These are phyloP conservation scores for Felis chaus DNA, from an alignment of 2,113 vertebrate genomes.

Conservation along the genomic window DNA sequence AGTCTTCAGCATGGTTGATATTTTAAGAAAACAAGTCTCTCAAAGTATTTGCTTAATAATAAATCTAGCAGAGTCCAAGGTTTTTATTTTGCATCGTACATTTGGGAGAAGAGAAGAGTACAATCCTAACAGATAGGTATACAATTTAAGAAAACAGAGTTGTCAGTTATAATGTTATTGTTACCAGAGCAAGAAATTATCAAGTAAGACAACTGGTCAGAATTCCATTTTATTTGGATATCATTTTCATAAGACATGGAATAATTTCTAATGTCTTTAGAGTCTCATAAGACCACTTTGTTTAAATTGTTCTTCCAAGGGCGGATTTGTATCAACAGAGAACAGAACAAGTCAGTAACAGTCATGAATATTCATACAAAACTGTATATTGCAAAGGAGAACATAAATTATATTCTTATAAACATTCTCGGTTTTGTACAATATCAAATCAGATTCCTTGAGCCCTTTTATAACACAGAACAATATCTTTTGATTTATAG, in stretches of 20 bases:
- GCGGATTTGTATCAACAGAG: constrained; percentile 41
- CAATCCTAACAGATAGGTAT: background rate
- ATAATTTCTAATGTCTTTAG: constrained; percentile 15
- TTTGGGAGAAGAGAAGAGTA: background rate
- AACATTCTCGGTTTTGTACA: background rate
- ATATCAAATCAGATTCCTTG: constrained; percentile 13
- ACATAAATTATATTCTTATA: constrained; percentile 22
- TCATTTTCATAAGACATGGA: constrained; percentile 29
- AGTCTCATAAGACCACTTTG: constrained; percentile 51
- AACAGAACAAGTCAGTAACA: background rate
- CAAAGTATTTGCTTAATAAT: background rate
- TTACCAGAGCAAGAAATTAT: background rate
- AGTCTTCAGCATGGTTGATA: background rate
- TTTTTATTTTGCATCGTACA: background rate
- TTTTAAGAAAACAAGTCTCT: background rate
- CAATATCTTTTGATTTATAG: constrained; percentile 51
- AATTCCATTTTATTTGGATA: background rate
- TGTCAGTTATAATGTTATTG: background rate
- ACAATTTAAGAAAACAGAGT: background rate
- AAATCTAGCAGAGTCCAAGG: background rate
- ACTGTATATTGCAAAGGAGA: constrained; percentile 1
- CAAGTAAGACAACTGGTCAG: background rate
- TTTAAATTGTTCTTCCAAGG: constrained; percentile 57
- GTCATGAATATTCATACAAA: constrained; percentile 59
- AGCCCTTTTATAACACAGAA: constrained; percentile 22